Percentiles rank a stretch among this genome's conserved stretches.
These are phyloP conservation scores for Drosophila ananassae DNA, from an alignment of 1,140 invertebrate genomes.

Conservation along the genomic window DNA sequence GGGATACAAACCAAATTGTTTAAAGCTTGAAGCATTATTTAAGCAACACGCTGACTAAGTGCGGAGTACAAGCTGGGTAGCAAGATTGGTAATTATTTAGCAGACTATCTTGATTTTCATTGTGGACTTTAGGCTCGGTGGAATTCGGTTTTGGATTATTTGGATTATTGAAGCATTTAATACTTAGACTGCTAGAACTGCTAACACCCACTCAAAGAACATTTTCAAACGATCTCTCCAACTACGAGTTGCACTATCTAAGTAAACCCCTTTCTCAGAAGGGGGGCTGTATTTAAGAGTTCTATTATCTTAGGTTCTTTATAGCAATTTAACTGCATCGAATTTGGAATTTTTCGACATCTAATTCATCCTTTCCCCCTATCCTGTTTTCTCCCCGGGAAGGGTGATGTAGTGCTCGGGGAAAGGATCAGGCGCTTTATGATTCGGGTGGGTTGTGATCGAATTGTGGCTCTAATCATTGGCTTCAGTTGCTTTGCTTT, in stretches of 20 bases:
- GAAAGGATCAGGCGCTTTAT: constrained; percentile 26
- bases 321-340: constrained; percentile 44
- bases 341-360: constrained; percentile 36
- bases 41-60: constrained; percentile 45
- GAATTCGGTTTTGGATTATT: constrained; percentile 9
- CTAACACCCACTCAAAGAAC: constrained; percentile 49
- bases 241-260: constrained; percentile 51
- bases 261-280: constrained; percentile 19
- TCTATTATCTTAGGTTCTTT: constrained; percentile 5
- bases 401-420: constrained; percentile 28
- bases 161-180: constrained; percentile 45
- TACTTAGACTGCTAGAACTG: constrained; percentile 48
- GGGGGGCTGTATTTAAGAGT: constrained; percentile 15
- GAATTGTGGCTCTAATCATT: constrained; percentile 49
- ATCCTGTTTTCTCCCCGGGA: constrained; percentile 7
- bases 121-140: constrained; percentile 28
- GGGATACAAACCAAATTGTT: constrained; percentile 47
- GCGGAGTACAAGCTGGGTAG: constrained; percentile 50
- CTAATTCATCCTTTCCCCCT: constrained; percentile 20
- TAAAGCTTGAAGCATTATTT: constrained; percentile 57
- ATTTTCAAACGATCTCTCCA: constrained; percentile 34
- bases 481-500: constrained; percentile 52
- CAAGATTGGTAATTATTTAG: constrained; percentile 26
- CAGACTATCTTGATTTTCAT: constrained; percentile 26
- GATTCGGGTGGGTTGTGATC: constrained; percentile 17